These are phyloP conservation scores for Eutolmus rufibarbis DNA, from an alignment of 2,888 invertebrate species.

Conservation along the genomic window DNA sequence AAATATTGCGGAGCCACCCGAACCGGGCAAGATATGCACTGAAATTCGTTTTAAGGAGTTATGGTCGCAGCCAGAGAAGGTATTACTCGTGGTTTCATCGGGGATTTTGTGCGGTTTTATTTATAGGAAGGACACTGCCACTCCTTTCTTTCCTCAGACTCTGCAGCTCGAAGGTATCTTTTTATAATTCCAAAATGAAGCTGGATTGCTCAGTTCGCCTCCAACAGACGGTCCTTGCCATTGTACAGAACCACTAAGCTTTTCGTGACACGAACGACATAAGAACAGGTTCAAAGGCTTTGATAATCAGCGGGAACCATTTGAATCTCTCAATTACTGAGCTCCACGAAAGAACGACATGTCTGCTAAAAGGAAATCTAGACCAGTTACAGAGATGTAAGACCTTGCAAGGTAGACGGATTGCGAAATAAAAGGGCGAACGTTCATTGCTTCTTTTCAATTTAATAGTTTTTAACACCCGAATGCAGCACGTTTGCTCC, in stretches of 20 bases:
- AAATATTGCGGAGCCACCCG: not conserved
- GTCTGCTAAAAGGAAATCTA: not conserved
- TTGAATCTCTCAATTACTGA: not conserved
- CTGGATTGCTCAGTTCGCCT: not conserved
- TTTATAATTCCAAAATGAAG: not conserved
- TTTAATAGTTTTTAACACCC: not conserved
- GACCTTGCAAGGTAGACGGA: not conserved
- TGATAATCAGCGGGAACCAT: not conserved
- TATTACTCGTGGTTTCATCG: slow-evolving; percentile 6
- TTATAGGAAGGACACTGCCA: not conserved
- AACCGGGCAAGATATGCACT: slow-evolving; percentile 7
- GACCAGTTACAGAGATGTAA: not conserved
- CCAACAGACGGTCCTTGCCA: not conserved
- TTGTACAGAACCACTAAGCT: not conserved
- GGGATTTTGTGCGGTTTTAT: not conserved
- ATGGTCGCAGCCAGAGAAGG: not conserved
- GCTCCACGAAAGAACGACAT: not conserved
- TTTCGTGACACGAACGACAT: not conserved
- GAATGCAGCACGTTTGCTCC: not conserved
- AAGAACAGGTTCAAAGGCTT: not conserved
- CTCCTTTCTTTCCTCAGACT: not conserved
- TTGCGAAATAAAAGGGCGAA: not conserved
- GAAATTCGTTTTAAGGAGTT: not conserved
- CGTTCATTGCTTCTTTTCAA: not conserved
- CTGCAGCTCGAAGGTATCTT: not conserved